Base-by-base conservation (phyloP, 2,888 invertebrate genomes). In the Meganola albula region DNA sequence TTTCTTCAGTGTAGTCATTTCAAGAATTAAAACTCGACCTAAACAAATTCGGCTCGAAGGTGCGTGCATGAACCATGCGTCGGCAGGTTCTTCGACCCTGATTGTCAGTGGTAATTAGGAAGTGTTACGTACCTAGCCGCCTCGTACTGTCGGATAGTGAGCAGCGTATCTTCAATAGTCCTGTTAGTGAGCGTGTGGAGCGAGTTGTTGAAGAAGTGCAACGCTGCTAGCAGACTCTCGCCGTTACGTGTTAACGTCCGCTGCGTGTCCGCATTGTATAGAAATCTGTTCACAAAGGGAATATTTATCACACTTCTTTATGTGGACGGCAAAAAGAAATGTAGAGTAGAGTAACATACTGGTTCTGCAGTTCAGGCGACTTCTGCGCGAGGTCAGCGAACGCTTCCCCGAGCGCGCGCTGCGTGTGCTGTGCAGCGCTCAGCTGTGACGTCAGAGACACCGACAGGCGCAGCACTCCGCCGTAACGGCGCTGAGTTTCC, bases 301-400 rank as follows among this genome's bases (percentile, higher is more conserved):
- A 16, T 16, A 5, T 16, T 7, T 23, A 8, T 11, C n/a, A 0
- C 7, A n/a, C 11, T 3, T 12, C n/a, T 24, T n/a, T n/a, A n/a
- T n/a, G n/a, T n/a, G n/a, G n/a, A n/a, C n/a, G 4, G 6, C 16
- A 16, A 16, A 6, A 6, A 5, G 16, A 16, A 16, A 6, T 20
- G 20, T 20, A 7, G 3, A n/a, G 8, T n/a, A 7, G 9, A 7
- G 12, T 23, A 60, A n/a, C 70, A 51, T 1, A 78, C 78, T 80
- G 83, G 42, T 96, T 95, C 76, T 97, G 96, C 29, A 99, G 87
- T 73, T 98, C 97, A 0, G 98, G 97, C 40, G 97, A 96, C 75
- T 97, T 97, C 86, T 98, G 96, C 31, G 98, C 96, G 53, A 99
- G 87, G 62, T 98, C 98, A 7, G 96, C 94, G 80, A 99, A 98